Conservation (phyloP, 2,797 vertebrate species). For the Ceryle rudis region DNA sequence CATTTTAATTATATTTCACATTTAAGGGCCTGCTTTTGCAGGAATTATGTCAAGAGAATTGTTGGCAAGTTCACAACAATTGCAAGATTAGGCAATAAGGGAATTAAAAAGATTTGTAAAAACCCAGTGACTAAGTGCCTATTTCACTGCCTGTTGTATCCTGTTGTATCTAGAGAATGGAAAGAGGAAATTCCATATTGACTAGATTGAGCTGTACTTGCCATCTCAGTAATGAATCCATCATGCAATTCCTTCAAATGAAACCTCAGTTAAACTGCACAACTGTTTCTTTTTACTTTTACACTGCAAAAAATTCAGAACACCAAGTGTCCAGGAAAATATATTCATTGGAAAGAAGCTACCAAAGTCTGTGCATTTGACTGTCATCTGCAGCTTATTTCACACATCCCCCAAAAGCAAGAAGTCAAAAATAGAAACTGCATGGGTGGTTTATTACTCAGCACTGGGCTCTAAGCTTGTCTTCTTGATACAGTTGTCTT, state of each 20-base stretch:
- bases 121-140: slow-evolving; percentile 44
- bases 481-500: background rate
- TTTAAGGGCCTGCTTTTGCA: slow-evolving; percentile 22
- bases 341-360: slow-evolving; percentile 52
- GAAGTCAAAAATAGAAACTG: slow-evolving; percentile 60
- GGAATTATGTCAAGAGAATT: slow-evolving; percentile 13
- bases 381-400: slow-evolving; percentile 59
- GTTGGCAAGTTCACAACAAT: slow-evolving; percentile 14
- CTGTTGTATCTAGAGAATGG: slow-evolving; percentile 65
- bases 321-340: slow-evolving; percentile 62
- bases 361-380: slow-evolving; percentile 10
- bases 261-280: slow-evolving; percentile 54
- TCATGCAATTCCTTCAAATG: slow-evolving; percentile 48
- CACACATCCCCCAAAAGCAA: slow-evolving; percentile 27
- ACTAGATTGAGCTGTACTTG: slow-evolving; percentile 60
- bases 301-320: slow-evolving; percentile 48
- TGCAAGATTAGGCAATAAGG: slow-evolving; percentile 55
- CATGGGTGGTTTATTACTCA: slow-evolving; percentile 65
- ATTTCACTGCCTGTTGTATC: slow-evolving; percentile 65
- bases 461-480: background rate
- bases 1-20: slow-evolving; percentile 22
- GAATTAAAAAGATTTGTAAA: slow-evolving; percentile 59
- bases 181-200: slow-evolving; percentile 74
- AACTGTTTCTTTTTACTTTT: slow-evolving; percentile 69
- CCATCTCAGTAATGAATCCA: slow-evolving; percentile 68